phyloP scores from a whole-genome alignment of 2,113 vertebrate genomes.

The Dipodomys ordii region DNA sequence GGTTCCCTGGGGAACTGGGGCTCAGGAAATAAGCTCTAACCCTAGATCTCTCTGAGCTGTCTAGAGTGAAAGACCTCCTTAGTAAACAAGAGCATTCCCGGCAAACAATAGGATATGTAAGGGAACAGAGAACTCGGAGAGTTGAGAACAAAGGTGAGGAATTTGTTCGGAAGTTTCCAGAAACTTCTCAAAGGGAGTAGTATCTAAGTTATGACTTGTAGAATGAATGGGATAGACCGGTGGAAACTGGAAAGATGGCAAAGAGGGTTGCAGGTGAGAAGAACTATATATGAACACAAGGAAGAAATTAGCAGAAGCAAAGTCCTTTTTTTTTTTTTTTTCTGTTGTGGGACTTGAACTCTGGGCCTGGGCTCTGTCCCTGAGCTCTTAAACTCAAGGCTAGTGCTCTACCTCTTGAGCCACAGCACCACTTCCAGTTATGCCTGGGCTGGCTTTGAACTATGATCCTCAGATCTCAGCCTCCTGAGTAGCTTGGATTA shows the following conservation, averaged over 20 bases:
- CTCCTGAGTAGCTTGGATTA: too few relatives aligned
- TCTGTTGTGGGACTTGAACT: too few relatives aligned
- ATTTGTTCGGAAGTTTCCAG: background rate
- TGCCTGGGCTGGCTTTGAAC: too few relatives aligned
- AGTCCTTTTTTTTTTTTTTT: background rate
- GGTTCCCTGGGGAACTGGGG: background rate
- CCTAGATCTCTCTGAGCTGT: background rate
- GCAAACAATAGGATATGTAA: background rate
- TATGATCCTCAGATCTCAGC: too few relatives aligned
- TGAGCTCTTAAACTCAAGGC: too few relatives aligned
- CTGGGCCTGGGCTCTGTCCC: too few relatives aligned
- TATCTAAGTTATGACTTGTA: background rate
- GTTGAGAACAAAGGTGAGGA: background rate
- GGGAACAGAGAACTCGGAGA: background rate
- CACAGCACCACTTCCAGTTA: too few relatives aligned
- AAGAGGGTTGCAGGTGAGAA: conserved; percentile 16
- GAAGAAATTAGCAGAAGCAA: background rate
- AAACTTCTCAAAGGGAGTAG: background rate
- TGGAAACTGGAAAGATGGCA: background rate
- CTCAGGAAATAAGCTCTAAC: background rate
- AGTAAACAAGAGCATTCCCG: background rate
- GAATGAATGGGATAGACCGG: background rate
- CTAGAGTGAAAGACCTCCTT: background rate
- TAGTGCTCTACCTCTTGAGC: too few relatives aligned
- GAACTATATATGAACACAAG: background rate